phyloP scores from a whole-genome alignment of 2,797 vertebrate species.

The Octomys mimax region DNA sequence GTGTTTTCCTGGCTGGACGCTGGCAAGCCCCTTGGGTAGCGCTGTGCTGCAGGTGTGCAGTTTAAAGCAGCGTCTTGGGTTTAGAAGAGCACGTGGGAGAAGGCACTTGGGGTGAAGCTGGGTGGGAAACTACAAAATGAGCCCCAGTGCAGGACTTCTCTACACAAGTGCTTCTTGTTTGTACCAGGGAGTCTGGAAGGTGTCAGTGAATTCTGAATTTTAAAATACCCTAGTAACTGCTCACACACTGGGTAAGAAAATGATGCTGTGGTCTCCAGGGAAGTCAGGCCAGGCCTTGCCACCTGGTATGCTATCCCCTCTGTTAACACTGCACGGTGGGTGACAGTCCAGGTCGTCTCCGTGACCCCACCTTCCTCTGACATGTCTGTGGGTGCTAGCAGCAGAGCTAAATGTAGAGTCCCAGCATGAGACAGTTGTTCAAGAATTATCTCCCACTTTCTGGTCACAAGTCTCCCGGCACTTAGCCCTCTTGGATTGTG shows the following conservation, averaged over 20 bases:
- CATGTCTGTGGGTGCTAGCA: not conserved
- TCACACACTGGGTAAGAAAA: conserved; percentile 25
- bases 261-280: not conserved
- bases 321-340: not conserved
- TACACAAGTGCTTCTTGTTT: not conserved
- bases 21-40: not conserved
- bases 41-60: not conserved
- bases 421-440: not conserved
- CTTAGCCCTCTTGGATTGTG: not conserved
- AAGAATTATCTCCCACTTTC: not conserved
- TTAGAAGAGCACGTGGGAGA: not conserved
- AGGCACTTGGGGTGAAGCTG: not conserved
- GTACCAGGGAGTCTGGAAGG: not conserved
- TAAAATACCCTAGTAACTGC: not conserved
- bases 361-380: not conserved
- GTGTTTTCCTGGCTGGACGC: not conserved
- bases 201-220: not conserved
- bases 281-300: not conserved
- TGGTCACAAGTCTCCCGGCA: not conserved
- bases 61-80: not conserved
- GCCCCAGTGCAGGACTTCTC: not conserved
- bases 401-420: not conserved
- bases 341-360: not conserved
- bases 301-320: not conserved
- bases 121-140: not conserved